Evolutionary conservation across 2,888 invertebrate genomes (phyloP).

Genomic region (Tachina fera): DNA sequence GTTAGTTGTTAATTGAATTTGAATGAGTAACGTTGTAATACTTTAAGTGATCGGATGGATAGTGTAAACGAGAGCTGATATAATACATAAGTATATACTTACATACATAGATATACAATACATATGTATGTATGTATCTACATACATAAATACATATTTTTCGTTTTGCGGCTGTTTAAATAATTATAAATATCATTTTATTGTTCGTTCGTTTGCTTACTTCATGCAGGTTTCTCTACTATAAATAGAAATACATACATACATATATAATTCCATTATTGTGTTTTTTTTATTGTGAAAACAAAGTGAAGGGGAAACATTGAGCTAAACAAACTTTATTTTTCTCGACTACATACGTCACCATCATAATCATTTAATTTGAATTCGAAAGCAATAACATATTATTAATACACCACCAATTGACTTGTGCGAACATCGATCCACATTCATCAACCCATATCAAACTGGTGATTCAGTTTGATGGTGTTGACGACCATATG

Average conservation of each 20-base stretch:
- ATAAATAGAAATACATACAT: slow-evolving; percentile 67
- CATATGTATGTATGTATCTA: no score
- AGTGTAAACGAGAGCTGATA: slow-evolving; percentile 4
- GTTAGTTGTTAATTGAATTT: slow-evolving; percentile 50
- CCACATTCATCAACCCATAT: slow-evolving; percentile 52
- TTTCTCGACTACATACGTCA: slow-evolving; percentile 71
- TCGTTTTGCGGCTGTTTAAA: slow-evolving; percentile 42
- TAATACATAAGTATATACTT: no score
- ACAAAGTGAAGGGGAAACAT: slow-evolving; percentile 53
- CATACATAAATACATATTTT: neutral
- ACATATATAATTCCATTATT: slow-evolving; percentile 45
- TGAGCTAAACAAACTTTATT: slow-evolving; percentile 53
- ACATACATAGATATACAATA: no score
- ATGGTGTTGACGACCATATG: slow-evolving; percentile 41
- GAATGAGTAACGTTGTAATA: slow-evolving; percentile 45
- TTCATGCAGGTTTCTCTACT: slow-evolving; percentile 69
- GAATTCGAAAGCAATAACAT: slow-evolving; percentile 40
- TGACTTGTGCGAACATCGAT: slow-evolving; percentile 39
- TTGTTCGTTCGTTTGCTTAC: slow-evolving; percentile 42
- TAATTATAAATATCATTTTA: slow-evolving; percentile 58
- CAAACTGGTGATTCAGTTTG: slow-evolving; percentile 30
- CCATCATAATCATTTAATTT: slow-evolving; percentile 67
- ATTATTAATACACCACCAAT: slow-evolving; percentile 40
- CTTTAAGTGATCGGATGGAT: slow-evolving; percentile 35
- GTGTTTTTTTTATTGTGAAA: slow-evolving; percentile 37